Conservation (phyloP, 2,113 vertebrate species). For the Polypterus senegalus region DNA sequence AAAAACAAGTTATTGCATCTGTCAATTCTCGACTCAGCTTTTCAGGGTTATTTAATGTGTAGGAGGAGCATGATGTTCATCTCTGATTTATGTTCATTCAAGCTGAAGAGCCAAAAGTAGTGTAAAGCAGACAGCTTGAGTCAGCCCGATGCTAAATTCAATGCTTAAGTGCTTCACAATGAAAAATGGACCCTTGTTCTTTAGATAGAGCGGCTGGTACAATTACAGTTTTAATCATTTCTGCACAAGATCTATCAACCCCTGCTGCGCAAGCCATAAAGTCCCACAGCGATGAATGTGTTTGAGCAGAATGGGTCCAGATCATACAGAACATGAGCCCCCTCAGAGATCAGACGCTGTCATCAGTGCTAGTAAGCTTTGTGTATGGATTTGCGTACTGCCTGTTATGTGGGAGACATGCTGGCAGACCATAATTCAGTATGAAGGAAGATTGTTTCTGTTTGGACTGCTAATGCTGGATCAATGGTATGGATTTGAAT, state of each 20-base stretch:
- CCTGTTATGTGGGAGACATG: not conserved
- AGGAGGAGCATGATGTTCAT: conserved; percentile 8
- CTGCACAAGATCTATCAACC: conserved; percentile 23
- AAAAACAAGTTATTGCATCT: not conserved
- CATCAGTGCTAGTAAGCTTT: conserved; percentile 14
- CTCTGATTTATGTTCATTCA: conserved; percentile 36
- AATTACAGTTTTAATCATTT: conserved; percentile 39
- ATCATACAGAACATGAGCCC: conserved; percentile 7
- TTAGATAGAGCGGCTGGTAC: conserved; percentile 23
- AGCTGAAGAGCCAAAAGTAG: conserved; percentile 27
- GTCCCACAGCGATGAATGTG: conserved; percentile 30
- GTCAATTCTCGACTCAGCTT: not conserved
- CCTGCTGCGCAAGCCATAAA: conserved; percentile 26
- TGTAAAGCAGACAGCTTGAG: conserved; percentile 25
- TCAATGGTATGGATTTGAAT: conserved; percentile 2
- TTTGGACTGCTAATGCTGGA: conserved; percentile 10
- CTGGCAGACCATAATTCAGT: conserved; percentile 6
- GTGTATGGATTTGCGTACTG: conserved; percentile 12
- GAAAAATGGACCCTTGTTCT: conserved; percentile 37
- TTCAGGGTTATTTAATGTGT: conserved; percentile 5
- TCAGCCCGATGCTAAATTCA: conserved; percentile 19
- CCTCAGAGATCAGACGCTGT: conserved; percentile 15
- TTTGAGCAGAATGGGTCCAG: conserved; percentile 22
- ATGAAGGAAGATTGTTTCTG: conserved; percentile 1
- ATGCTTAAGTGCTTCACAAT: conserved; percentile 27